phyloP scores from a whole-genome alignment of 2,113 vertebrate species.

The Macroglossus sobrinus region DNA sequence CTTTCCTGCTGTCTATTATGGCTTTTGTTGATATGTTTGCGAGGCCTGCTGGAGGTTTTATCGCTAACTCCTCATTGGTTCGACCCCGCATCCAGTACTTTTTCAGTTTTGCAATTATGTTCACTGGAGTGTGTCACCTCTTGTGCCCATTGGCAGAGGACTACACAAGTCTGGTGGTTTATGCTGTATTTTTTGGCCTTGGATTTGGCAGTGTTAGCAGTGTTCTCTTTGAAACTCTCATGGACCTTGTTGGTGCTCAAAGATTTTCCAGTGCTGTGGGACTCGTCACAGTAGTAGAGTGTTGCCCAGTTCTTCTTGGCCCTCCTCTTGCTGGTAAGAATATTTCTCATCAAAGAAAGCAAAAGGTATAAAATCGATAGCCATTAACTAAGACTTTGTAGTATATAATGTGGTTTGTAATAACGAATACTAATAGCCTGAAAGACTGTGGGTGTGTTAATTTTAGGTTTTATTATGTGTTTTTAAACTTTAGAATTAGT shows the following conservation, averaged over 20 bases:
- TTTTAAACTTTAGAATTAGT: not conserved
- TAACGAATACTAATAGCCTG: not conserved
- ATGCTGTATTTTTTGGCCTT: slow-evolving; percentile 94
- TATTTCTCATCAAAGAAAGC: not conserved
- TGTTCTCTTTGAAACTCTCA: slow-evolving; percentile 95
- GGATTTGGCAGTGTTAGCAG: slow-evolving; percentile 98
- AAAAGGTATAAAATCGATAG: not conserved
- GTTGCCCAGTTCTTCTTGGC: slow-evolving; percentile 94
- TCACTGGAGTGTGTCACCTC: slow-evolving; percentile 93
- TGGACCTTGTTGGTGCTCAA: slow-evolving; percentile 94
- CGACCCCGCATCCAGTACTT: slow-evolving; percentile 96
- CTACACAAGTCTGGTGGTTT: slow-evolving; percentile 92
- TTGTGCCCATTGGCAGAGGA: slow-evolving; percentile 89
- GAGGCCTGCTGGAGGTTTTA: slow-evolving; percentile 91
- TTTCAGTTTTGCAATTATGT: slow-evolving; percentile 94
- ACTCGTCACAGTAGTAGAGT: slow-evolving; percentile 95
- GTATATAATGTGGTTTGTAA: not conserved
- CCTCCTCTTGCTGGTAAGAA: slow-evolving; percentile 95
- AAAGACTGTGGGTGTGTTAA: not conserved
- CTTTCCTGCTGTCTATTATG: slow-evolving; percentile 94
- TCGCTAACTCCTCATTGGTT: slow-evolving; percentile 92
- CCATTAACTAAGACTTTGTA: not conserved
- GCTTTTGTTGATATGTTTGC: slow-evolving; percentile 98
- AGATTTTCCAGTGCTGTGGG: slow-evolving; percentile 97
- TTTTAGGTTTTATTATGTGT: not conserved